Evolutionary conservation across 2,888 invertebrate species (phyloP), one percentile per base, ranked within the genome.

Genomic region (Stenodera caucasica): DNA sequence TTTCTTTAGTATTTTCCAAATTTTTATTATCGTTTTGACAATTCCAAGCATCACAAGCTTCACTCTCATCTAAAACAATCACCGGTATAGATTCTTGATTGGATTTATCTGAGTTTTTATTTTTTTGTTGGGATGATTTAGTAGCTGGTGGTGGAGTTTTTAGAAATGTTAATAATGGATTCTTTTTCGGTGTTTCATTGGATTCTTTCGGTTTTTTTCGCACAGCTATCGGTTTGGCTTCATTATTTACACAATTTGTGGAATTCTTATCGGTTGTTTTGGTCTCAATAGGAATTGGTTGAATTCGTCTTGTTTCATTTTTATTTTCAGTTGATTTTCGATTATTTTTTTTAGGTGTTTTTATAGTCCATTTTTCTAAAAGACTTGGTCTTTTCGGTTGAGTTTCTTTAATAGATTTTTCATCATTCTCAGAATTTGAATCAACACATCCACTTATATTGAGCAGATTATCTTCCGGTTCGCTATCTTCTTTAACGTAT

Each of bases 401-500:
- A n/a, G n/a, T n/a, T n/a, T n/a, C n/a, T n/a, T n/a, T n/a, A n/a
- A n/a, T 71, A 26, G 59, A 65, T 18, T 67, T 65, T 23, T 64
- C 73, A 12, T 70, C 65, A 67, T 61, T 68, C 60, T 68, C 70
- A 45, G 70, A 68, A 50, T 72, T 72, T 26, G 68, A 49, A 61
- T 75, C 76, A 58, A 74, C 71, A 68, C 68, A 68, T 11, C 69
- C 74, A 57, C 72, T 75, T 2, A 74, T 62, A 52, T 77, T 72
- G 35, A 77, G 37, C 32, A 50, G 30, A 57, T 58, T 71, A 26
- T 74, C 75, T 61, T 78, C 78, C 60, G 61, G 63, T 74, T 78
- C 77, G 72, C 77, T 78, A 63, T 80, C 70, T 69, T 82, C 81
- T 55, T 80, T 78, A 57, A 82, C 78, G 67, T 86, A 87, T 23